These are phyloP conservation scores for Dione juno DNA, from an alignment of 2,888 invertebrate species.

Conservation along the genomic window DNA sequence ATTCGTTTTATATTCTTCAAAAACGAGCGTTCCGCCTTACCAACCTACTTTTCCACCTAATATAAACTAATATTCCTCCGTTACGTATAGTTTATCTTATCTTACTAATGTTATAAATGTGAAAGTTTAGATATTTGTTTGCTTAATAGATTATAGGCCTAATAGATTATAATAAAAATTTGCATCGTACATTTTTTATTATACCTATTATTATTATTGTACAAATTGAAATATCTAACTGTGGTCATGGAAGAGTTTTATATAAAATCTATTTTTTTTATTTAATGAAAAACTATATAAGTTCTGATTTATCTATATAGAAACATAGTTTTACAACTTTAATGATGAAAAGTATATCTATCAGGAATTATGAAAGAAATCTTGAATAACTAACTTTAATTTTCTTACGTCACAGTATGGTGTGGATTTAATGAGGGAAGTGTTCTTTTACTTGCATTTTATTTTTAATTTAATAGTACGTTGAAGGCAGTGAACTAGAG, in stretches of 20 bases:
- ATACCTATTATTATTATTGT: too few relatives aligned
- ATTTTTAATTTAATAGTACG: slow-evolving; percentile 20
- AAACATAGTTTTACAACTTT: too few relatives aligned
- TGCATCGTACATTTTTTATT: neutral
- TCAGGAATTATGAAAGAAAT: neutral
- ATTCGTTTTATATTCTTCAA: neutral
- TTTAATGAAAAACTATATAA: too few relatives aligned
- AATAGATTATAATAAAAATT: slow-evolving; percentile 2
- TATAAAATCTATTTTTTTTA: too few relatives aligned
- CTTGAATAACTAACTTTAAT: neutral
- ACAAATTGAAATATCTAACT: neutral
- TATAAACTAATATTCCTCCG: slow-evolving; percentile 17
- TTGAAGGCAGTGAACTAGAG: slow-evolving; percentile 32
- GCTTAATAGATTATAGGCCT: neutral
- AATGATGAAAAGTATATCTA: neutral
- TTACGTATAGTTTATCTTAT: slow-evolving; percentile 21
- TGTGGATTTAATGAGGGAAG: slow-evolving; percentile 2
- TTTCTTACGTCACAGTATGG: neutral
- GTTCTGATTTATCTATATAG: too few relatives aligned
- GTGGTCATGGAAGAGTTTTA: too few relatives aligned
- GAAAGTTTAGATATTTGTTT: slow-evolving; percentile 14
- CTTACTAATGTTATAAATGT: slow-evolving; percentile 24
- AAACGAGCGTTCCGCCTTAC: slow-evolving; percentile 10
- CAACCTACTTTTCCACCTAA: slow-evolving; percentile 1
- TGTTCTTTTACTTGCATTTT: slow-evolving; percentile 1